Evolutionary conservation across 2,797 vertebrate genomes (phyloP), one percentile per base, ranked within the genome.

Genomic region (Capromys pilorides): DNA sequence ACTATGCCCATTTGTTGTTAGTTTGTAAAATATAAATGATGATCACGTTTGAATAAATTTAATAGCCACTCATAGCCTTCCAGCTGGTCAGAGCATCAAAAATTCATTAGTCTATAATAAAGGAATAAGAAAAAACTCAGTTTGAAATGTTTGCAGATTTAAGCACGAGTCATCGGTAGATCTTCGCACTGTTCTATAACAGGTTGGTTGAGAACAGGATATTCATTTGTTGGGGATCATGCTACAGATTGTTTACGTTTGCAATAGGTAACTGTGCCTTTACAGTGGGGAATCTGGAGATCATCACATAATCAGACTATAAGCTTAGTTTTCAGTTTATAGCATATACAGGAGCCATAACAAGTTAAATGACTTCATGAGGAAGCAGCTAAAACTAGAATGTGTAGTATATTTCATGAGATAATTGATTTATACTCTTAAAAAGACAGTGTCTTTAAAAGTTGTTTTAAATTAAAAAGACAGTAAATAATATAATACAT

Each of bases 111-210:
- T 51, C 24, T 73, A 73, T 73, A 71, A 54, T 69, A 51, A 61
- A 59, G 64, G 39, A 61, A 73, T 33, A 62, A 51, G 26, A 71
- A 67, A 81, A 80, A 57, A 67, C 9, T 57, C 45, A 21, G 28
- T 92, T 67, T 88, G 31, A 10, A 83, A 31, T 33, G 19, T 80
- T 93, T 64, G 33, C 28, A 88, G n/a, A 88, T 54, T 88, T 88
- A 66, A 88, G 31, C 16, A 59, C 84, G n/a, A 77, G 62, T 84
- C 2, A 84, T 78, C 28, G 31, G 9, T 84, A 22, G 71, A 67
- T 84, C 66, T 18, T 84, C 67, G 90, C 84, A 59, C 24, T 62
- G 77, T 39, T 69, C 84, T 33, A 0, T 69, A 36, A 84, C 67
- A 59, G 61, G 49, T 67, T 89, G 24, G 22, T 78, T 84, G 61